phyloP scores from a whole-genome alignment of 2,888 invertebrate genomes.

The Papilio elwesi region DNA sequence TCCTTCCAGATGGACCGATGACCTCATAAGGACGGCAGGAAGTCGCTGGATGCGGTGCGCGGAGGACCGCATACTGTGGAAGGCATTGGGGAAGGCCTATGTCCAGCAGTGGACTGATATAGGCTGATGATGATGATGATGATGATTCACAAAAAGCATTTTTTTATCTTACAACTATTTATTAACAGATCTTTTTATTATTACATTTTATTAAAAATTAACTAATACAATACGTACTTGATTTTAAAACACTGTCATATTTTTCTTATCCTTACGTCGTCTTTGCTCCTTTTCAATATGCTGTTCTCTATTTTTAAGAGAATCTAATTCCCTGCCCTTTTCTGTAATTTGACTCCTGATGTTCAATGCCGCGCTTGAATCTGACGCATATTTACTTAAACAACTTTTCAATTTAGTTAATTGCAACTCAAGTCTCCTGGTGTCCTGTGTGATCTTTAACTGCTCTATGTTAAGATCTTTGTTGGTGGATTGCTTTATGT shows the following conservation, averaged over 20 bases:
- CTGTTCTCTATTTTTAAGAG: conserved; percentile 84
- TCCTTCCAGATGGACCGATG: no score
- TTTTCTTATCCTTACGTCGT: conserved; percentile 88
- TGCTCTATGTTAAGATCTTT: conserved; percentile 89
- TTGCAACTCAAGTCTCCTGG: conserved; percentile 87
- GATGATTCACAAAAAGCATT: not conserved
- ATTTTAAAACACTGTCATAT: conserved; percentile 89
- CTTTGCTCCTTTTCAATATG: conserved; percentile 88
- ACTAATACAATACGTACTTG: conserved; percentile 8
- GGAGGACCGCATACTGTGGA: no score
- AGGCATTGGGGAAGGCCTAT: no score
- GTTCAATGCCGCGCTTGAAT: conserved; percentile 85
- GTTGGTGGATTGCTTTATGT: conserved; percentile 82
- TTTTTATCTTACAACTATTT: not conserved
- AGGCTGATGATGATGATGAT: not conserved
- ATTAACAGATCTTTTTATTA: not conserved
- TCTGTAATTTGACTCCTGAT: conserved; percentile 84
- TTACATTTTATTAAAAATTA: conserved; percentile 3
- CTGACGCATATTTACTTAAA: conserved; percentile 85
- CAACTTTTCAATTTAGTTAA: conserved; percentile 86
- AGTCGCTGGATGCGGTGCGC: no score
- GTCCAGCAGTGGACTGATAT: no score
- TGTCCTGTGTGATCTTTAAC: conserved; percentile 89
- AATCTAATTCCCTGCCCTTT: conserved; percentile 86
- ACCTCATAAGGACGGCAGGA: no score